Percentiles rank a stretch among this genome's conserved stretches.
Conservation (phyloP, 2,797 vertebrate genomes). For the Serranus cabrilla region DNA sequence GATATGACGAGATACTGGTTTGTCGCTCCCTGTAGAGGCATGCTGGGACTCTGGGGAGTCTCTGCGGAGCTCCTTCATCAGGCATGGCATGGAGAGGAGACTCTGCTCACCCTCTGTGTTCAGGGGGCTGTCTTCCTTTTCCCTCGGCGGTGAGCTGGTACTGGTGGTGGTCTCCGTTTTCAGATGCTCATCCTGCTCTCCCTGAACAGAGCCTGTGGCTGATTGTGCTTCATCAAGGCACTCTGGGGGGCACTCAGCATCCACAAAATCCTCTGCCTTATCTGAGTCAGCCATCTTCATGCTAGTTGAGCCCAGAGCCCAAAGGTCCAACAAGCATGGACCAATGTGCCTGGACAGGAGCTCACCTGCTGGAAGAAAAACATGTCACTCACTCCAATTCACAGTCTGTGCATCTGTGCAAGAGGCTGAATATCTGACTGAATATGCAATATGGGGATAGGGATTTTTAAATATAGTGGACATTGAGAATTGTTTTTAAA, state of each 20-base stretch:
- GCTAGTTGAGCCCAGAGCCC: conserved; percentile 85
- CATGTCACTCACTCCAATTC: background rate
- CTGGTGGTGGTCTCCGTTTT: conserved; percentile 87
- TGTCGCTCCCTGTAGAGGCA: conserved; percentile 92
- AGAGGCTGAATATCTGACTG: background rate
- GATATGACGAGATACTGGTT: conserved; percentile 82
- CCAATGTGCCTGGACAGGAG: conserved; percentile 74
- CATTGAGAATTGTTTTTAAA: background rate
- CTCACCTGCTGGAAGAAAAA: conserved; percentile 80
- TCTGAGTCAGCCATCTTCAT: conserved; percentile 97
- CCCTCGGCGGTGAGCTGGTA: conserved; percentile 79
- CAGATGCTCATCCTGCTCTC: conserved; percentile 87
- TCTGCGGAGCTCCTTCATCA: conserved; percentile 94
- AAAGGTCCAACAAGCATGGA: conserved; percentile 85
- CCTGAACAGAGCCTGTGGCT: conserved; percentile 80
- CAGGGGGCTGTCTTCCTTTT: conserved; percentile 85
- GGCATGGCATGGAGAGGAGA: conserved; percentile 93
- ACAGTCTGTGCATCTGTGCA: background rate
- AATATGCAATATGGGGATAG: background rate
- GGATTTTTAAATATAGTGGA: background rate
- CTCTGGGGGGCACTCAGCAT: conserved; percentile 89
- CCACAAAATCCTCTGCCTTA: conserved; percentile 91
- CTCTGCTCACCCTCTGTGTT: conserved; percentile 87
- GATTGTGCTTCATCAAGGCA: conserved; percentile 81
- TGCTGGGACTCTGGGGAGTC: conserved; percentile 94